Evolutionary conservation across 2,888 invertebrate species (phyloP).

Genomic region (Marronus borbonicus): DNA sequence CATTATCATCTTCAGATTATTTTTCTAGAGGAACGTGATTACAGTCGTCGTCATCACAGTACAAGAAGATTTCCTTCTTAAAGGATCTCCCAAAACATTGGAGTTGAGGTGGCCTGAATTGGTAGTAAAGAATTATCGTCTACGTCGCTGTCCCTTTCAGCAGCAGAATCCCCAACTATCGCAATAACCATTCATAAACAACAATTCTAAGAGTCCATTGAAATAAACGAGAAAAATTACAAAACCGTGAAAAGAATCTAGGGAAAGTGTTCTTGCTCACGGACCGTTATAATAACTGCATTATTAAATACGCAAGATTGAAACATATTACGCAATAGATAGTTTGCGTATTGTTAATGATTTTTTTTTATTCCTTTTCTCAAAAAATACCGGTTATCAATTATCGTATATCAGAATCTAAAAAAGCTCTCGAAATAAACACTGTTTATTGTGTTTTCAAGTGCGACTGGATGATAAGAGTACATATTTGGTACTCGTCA

Average conservation of each 20-base stretch:
- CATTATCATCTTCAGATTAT: too few species aligned
- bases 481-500: too few species aligned
- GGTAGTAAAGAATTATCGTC: too few species aligned
- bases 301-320: conserved; percentile 10
- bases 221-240: conserved; percentile 10
- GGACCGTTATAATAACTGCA: neutral
- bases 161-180: too few species aligned
- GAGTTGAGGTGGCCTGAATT: too few species aligned
- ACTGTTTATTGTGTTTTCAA: neutral
- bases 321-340: neutral
- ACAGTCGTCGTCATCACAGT: too few species aligned
- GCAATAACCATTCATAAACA: too few species aligned
- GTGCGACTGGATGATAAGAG: neutral
- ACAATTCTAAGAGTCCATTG: neutral
- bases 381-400: neutral
- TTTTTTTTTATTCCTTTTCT: neutral
- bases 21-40: too few species aligned
- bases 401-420: neutral
- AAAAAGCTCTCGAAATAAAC: neutral
- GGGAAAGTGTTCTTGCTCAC: conserved; percentile 13
- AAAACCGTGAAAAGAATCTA: conserved; percentile 14
- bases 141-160: too few species aligned
- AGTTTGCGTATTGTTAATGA: neutral
- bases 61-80: too few species aligned
- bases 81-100: too few species aligned